Base-by-base conservation (phyloP, 2,888 invertebrate species). In the Eupithecia centaureata region DNA sequence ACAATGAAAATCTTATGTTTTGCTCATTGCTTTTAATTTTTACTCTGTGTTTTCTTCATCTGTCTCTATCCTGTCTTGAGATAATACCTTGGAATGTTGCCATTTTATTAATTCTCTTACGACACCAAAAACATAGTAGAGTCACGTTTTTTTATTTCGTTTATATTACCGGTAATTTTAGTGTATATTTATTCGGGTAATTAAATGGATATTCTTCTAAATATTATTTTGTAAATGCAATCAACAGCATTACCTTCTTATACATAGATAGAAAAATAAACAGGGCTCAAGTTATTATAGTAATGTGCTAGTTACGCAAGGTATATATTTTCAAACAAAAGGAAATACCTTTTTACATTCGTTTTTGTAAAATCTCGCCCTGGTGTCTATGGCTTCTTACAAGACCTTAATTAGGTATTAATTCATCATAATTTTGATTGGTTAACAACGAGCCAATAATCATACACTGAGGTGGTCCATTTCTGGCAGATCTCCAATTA, bases 401-500 rank as follows among this genome's bases (percentile, higher is more conserved):
- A 22, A 2, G 42, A 42, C 47, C 47, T 47, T 47, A 47, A 47
- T 47, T 22, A 47, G 10, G 22, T 22, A 2, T n/a, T 38, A 38
- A 22, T 32, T 35, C 3, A 10, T 56, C 30, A 60, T 61, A 25
- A 35, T n/a, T 60, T 67, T 52, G 63, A 70, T 73, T 28, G 60
- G 33, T 70, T 73, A 76, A 77, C 75, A 76, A 76, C 71, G 72
- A 74, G 77, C 77, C 74, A 78, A 81, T 79, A 80, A 77, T 78
- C 73, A 70, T 77, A 75, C 76, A 78, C 74, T 76, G 78, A 79
- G 77, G 80, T 82, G 82, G 80, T 83, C 78, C 72, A 77, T 76
- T 67, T 68, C 80, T 88, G 87, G 88, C 87, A 70, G 22, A 18
- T 15, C 32, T 79, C 88, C 88, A 88, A 80, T 81, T 76, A 81